A percentile compares a stretch with the other conserved stretches of the same genome.
These are phyloP conservation scores for Pseudonaja textilis DNA, from an alignment of 2,113 vertebrate species.

Conservation along the genomic window DNA sequence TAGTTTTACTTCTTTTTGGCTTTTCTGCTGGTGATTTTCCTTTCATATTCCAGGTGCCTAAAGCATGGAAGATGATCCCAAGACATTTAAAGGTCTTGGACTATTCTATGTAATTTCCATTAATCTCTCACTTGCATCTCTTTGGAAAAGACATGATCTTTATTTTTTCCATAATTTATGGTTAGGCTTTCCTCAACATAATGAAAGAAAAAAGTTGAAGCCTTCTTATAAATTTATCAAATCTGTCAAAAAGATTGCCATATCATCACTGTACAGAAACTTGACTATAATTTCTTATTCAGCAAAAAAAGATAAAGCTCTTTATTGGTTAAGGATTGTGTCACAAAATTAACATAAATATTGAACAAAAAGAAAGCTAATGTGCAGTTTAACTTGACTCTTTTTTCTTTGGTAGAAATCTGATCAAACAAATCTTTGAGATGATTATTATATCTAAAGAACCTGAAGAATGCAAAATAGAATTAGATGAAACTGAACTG, in stretches of 20 bases:
- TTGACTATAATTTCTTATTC: background rate
- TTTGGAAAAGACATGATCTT: background rate
- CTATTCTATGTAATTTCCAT: background rate
- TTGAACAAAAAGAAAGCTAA: background rate
- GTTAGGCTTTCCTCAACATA: background rate
- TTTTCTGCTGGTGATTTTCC: background rate
- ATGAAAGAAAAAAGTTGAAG: background rate
- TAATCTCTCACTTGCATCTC: background rate
- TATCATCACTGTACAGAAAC: background rate
- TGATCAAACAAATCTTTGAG: background rate
- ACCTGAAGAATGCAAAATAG: background rate
- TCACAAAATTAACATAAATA: background rate
- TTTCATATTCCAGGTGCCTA: background rate
- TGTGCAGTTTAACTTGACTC: background rate
- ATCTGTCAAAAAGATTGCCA: background rate
- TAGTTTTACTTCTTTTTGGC: background rate
- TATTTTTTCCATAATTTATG: background rate
- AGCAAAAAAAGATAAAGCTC: background rate
- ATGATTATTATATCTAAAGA: background rate
- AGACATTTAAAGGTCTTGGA: background rate
- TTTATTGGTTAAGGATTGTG: background rate
- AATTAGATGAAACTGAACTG: background rate
- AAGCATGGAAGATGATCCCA: background rate
- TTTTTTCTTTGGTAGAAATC: background rate
- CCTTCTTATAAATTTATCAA: background rate